Conservation (phyloP, 2,888 invertebrate species). For the Drosophila anomelani region DNA sequence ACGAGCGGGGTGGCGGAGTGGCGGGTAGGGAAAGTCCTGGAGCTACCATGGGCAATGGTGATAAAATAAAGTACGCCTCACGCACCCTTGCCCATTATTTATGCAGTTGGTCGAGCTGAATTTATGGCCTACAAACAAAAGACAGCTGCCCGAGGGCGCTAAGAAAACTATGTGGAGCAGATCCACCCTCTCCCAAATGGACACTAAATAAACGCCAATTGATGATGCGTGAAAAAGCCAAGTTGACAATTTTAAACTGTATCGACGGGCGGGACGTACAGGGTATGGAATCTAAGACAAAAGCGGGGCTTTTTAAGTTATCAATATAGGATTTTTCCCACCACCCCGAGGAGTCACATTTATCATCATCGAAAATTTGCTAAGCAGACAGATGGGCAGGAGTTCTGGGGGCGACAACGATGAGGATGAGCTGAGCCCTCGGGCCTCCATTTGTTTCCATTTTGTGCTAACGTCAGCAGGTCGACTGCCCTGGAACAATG, state of each 20-base stretch:
- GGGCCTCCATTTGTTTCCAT: constrained; percentile 77
- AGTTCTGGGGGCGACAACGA: constrained; percentile 17
- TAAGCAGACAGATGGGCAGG: constrained; percentile 42
- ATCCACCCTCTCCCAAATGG: constrained; percentile 54
- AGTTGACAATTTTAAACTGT: constrained; percentile 76
- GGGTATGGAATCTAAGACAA: constrained; percentile 3
- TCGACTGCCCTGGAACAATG: constrained; percentile 67
- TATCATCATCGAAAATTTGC: constrained; percentile 76
- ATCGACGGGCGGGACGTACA: constrained; percentile 36
- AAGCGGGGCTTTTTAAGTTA: constrained; percentile 37
- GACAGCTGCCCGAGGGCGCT: constrained; percentile 63
- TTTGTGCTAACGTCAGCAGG: constrained; percentile 77
- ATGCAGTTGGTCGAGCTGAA: constrained; percentile 65
- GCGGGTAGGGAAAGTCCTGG: not conserved
- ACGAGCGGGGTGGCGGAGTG: not conserved
- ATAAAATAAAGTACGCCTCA: constrained; percentile 65
- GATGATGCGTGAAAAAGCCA: constrained; percentile 73
- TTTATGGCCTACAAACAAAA: constrained; percentile 74
- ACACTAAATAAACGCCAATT: constrained; percentile 75
- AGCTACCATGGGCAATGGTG: constrained; percentile 37
- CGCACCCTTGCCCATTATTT: constrained; percentile 67
- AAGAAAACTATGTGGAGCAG: constrained; percentile 55
- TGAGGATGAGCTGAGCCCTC: constrained; percentile 26
- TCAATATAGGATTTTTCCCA: constrained; percentile 29
- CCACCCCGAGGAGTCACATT: constrained; percentile 49